Base-by-base conservation (phyloP, 35 echinoderm and acorn worm genomes). In the Apostichopus californicus region DNA sequence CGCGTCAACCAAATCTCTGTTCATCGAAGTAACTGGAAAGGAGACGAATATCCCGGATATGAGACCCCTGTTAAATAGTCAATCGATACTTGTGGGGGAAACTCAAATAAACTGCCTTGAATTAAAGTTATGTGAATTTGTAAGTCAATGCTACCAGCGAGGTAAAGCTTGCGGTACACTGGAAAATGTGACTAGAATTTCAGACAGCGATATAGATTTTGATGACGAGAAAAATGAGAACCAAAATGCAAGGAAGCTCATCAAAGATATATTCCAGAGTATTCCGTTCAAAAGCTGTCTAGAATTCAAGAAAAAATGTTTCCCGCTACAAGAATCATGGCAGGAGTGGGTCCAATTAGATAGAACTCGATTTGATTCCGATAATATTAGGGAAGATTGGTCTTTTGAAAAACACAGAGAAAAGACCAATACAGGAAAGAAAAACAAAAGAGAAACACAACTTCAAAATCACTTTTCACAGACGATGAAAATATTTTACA, bases 261-360 rank as follows among this genome's bases (percentile, higher is more conserved):
- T 83, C 18, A 18, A 18, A 57, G 11, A 83, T 20, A 57, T 83
- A 10, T 54, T 83, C 56, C 5, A 57, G 5, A 54, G 53, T 14
- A 5, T 83, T 61, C 9, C 55, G 3, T 56, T 57, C 12, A 7
- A 88, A 88, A 65, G 58, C 86, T 4, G 65, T 20, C 5, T 2
- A n/a, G 86, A 88, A 9, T 88, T 88, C 26, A 88, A 88, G 86
- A 12, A 88, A 24, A 66, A 22, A 23, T 46, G 9, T 11, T 88
- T 88, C 24, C 56, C 58, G 4, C 68, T 88, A n/a, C 86, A 66
- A 53, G 25, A 53, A 22, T 18, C n/a, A 8, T 88, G 57, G 58
- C 20, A 72, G 26, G 86, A 88, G 18, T 88, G 86, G 86, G 86
- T 88, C 13, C 6, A 88, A 53, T 60, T 88, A 34, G 86, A 88